phyloP scores from a whole-genome alignment of 2,113 vertebrate genomes.

The Motacilla tschutschensis region DNA sequence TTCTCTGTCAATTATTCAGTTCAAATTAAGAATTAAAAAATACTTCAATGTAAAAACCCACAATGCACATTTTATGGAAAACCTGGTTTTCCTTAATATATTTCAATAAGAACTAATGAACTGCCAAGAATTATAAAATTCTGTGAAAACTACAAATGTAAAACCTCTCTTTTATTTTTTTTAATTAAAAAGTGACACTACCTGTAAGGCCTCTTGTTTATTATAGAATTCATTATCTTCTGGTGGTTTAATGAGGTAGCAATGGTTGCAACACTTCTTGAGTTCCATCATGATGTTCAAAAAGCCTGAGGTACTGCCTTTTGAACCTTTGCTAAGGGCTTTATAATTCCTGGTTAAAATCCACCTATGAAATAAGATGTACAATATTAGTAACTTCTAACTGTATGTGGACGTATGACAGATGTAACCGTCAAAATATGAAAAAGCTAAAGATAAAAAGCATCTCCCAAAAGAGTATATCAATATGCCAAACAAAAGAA shows the following conservation, averaged over 20 bases:
- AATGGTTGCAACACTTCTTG: slow-evolving; percentile 99
- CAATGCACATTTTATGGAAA: background rate
- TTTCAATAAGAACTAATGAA: background rate
- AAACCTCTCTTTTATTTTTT: background rate
- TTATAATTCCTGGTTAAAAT: slow-evolving; percentile 98
- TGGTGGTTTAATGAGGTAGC: slow-evolving; percentile 97
- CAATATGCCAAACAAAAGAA: background rate
- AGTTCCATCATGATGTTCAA: slow-evolving; percentile 99
- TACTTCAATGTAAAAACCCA: background rate
- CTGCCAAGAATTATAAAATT: background rate
- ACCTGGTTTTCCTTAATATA: background rate
- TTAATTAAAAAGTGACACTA: slow-evolving; percentile 36
- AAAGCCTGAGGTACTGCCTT: slow-evolving; percentile 98
- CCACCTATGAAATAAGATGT: slow-evolving; percentile 76
- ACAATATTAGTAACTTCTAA: background rate
- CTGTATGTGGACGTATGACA: fast-evolving
- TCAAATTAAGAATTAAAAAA: background rate
- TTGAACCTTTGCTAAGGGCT: slow-evolving; percentile 96
- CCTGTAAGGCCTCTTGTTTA: slow-evolving; percentile 94
- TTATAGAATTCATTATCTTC: slow-evolving; percentile 93
- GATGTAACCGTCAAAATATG: background rate
- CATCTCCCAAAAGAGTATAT: background rate
- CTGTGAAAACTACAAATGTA: background rate
- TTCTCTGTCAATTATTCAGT: background rate
- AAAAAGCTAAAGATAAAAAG: background rate